Percentiles rank a stretch among this genome's conserved stretches.
Conservation (phyloP, 1,140 invertebrate genomes). For the Phenacoccus solenopsis region DNA sequence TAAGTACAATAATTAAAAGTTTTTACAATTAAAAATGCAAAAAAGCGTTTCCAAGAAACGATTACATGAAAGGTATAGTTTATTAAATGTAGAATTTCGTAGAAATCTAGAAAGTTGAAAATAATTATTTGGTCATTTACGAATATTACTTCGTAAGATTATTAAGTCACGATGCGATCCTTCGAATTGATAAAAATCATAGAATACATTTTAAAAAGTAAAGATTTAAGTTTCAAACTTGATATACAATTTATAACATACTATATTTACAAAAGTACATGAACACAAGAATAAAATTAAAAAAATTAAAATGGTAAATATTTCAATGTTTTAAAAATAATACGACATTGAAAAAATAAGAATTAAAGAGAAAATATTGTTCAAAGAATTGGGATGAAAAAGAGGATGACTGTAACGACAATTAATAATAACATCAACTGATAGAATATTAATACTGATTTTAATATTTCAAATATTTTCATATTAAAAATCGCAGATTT, state of each 20-base stretch:
- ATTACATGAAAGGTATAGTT: too few relatives aligned
- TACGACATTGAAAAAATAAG: background rate
- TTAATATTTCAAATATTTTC: background rate
- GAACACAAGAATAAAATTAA: background rate
- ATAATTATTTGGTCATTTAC: too few relatives aligned
- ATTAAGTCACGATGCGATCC: too few relatives aligned
- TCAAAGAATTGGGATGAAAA: background rate
- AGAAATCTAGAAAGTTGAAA: too few relatives aligned
- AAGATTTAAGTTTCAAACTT: background rate
- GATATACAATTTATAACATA: too few relatives aligned
- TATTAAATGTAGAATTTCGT: too few relatives aligned
- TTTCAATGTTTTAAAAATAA: background rate
- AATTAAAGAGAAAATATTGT: too few relatives aligned
- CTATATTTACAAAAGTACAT: background rate
- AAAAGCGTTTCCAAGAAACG: background rate
- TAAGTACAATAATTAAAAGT: background rate
- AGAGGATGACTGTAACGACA: background rate
- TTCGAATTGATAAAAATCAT: too few relatives aligned
- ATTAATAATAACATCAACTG: background rate
- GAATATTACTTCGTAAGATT: too few relatives aligned
- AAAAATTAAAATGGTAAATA: background rate
- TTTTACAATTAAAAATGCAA: background rate
- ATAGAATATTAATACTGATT: background rate
- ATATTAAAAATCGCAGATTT: background rate
- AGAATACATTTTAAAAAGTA: too few relatives aligned